phyloP scores from a whole-genome alignment of 2,113 vertebrate species.

The Fregata magnificens region DNA sequence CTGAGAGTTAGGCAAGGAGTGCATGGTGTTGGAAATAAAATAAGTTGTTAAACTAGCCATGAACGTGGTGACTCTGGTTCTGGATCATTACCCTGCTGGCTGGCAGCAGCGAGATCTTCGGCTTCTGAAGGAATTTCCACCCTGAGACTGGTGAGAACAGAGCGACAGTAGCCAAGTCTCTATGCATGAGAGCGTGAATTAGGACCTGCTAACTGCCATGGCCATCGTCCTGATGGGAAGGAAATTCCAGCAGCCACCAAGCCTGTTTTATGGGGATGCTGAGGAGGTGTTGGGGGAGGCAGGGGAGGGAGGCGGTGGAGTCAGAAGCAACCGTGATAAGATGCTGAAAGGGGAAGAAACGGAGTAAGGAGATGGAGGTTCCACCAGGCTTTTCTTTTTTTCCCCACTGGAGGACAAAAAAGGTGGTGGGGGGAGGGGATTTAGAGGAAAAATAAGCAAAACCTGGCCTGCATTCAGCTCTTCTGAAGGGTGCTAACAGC shows the following conservation, averaged over 20 bases:
- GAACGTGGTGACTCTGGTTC: conserved; percentile 20
- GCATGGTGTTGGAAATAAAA: not conserved
- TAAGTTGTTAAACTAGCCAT: not conserved
- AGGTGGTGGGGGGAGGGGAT: not conserved
- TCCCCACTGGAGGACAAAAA: not conserved
- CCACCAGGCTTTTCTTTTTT: not conserved
- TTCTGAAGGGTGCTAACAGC: conserved; percentile 37
- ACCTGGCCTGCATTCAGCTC: not conserved
- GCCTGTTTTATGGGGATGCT: not conserved
- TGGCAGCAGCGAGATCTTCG: not conserved
- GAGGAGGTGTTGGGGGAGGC: not conserved
- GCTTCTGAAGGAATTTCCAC: conserved; percentile 13
- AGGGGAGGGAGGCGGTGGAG: not conserved
- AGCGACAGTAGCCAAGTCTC: not conserved
- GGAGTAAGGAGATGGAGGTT: not conserved
- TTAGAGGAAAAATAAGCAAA: not conserved
- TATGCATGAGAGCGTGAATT: not conserved
- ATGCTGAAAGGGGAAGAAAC: not conserved
- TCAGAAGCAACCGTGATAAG: not conserved
- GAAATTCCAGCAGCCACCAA: not conserved
- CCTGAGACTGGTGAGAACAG: conserved; percentile 5
- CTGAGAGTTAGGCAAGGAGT: not conserved
- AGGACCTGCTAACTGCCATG: not conserved
- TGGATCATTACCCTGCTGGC: not conserved
- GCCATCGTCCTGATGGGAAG: not conserved